These are phyloP conservation scores for Macrophya alboannulata DNA, from an alignment of 2,888 invertebrate genomes.

Conservation along the genomic window DNA sequence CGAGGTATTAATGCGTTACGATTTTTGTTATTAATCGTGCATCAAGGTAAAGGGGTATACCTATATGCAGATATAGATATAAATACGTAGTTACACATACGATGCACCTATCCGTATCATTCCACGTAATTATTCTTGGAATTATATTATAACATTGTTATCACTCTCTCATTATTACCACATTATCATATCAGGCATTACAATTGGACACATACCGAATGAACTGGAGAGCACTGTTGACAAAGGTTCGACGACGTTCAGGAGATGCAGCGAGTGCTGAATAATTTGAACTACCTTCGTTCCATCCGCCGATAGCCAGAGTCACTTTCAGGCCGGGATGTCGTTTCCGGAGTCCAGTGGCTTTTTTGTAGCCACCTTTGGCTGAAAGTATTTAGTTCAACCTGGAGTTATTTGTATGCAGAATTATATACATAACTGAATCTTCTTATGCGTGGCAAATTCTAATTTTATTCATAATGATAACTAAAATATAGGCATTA, in stretches of 20 bases:
- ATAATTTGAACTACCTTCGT: slow-evolving; percentile 91
- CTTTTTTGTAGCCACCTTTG: slow-evolving; percentile 82
- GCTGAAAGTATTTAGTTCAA: slow-evolving; percentile 66
- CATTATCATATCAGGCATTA: not conserved
- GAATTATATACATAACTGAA: not conserved
- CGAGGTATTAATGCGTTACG: slow-evolving; percentile 3
- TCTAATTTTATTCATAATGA: not conserved
- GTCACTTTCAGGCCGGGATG: slow-evolving; percentile 88
- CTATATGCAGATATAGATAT: too few species aligned
- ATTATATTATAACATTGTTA: slow-evolving; percentile 13
- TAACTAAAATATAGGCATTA: not conserved
- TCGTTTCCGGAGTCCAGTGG: slow-evolving; percentile 85
- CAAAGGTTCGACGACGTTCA: slow-evolving; percentile 85
- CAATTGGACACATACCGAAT: slow-evolving; percentile 81
- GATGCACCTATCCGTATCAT: not conserved
- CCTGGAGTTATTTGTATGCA: slow-evolving; percentile 14
- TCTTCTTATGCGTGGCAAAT: too few species aligned
- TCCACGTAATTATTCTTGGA: not conserved
- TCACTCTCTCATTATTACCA: not conserved
- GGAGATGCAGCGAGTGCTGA: slow-evolving; percentile 86
- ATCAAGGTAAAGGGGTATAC: not conserved
- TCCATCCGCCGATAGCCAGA: slow-evolving; percentile 95
- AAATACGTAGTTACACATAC: not conserved
- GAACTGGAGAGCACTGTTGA: slow-evolving; percentile 87
- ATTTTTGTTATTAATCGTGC: slow-evolving; percentile 9